Conservation (phyloP, 2,888 invertebrate species). For the Stictocephala bisonia region DNA sequence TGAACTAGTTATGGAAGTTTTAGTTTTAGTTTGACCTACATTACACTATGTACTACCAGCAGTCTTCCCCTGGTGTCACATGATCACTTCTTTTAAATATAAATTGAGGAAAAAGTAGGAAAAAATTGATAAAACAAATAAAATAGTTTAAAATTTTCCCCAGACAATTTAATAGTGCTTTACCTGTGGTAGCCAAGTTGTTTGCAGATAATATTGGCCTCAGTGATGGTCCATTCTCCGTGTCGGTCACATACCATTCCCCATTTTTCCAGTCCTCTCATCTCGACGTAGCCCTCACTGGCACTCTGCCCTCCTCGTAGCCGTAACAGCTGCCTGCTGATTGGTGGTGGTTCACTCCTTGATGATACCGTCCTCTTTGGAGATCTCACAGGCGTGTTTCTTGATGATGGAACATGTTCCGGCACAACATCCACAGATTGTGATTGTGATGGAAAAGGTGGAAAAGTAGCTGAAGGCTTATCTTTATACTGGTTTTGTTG, state of each 20-base stretch:
- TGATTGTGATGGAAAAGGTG: neutral
- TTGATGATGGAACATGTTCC: no score
- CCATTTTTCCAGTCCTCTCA: constrained; percentile 65
- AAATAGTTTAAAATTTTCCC: neutral
- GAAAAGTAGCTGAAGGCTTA: no score
- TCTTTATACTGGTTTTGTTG: no score
- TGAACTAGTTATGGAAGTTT: no score
- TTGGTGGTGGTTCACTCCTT: constrained; percentile 46
- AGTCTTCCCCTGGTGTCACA: no score
- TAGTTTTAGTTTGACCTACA: no score
- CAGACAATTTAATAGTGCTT: constrained; percentile 7
- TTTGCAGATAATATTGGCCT: constrained; percentile 67
- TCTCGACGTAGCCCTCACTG: constrained; percentile 66
- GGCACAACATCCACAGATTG: no score
- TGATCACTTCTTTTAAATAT: neutral
- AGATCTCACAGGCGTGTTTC: constrained; percentile 8
- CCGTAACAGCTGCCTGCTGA: constrained; percentile 63
- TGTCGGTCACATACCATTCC: constrained; percentile 67
- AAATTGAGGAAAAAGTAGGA: neutral
- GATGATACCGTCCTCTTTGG: constrained; percentile 26
- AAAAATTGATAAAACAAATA: neutral
- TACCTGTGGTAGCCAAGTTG: constrained; percentile 67
- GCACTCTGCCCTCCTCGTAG: constrained; percentile 65
- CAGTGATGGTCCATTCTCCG: constrained; percentile 66
- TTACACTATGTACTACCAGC: no score